A percentile compares a stretch with the other conserved stretches of the same genome.
phyloP scores from a whole-genome alignment of 92 coral and sea anemone genomes.

The Palythoa grandis region DNA sequence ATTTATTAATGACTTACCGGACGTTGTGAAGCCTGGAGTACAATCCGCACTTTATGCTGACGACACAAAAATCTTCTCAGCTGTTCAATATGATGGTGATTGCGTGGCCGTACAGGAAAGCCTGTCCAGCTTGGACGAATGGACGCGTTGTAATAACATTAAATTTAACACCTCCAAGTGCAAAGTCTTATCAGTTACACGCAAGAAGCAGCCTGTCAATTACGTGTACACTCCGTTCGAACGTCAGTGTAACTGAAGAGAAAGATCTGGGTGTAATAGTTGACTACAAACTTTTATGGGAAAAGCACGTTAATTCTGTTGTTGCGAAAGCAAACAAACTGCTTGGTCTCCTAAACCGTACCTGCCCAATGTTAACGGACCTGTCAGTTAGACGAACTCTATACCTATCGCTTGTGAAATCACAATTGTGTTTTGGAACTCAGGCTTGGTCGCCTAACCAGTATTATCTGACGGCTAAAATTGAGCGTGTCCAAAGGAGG shows the following conservation, averaged over 20 bases:
- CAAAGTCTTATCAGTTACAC: constrained; percentile 41
- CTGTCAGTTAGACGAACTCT: too few relatives aligned
- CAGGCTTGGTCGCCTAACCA: too few relatives aligned
- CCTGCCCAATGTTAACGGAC: too few relatives aligned
- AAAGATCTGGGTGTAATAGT: not conserved
- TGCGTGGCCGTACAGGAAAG: constrained; percentile 21
- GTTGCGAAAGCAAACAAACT: too few relatives aligned
- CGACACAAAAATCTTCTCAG: constrained; percentile 25
- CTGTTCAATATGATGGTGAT: constrained; percentile 1
- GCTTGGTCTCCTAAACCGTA: too few relatives aligned
- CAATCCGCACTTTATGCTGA: constrained; percentile 43
- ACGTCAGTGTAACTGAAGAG: not conserved
- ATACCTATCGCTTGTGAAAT: too few relatives aligned
- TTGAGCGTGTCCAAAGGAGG: too few relatives aligned
- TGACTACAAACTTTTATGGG: too few relatives aligned
- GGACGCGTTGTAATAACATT: constrained; percentile 28
- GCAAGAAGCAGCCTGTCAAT: constrained; percentile 31
- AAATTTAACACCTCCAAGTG: constrained; percentile 22
- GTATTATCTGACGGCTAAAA: too few relatives aligned
- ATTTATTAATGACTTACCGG: constrained; percentile 31
- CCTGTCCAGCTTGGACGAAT: constrained; percentile 23
- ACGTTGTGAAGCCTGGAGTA: constrained; percentile 21
- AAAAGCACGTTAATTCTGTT: too few relatives aligned
- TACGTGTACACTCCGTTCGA: too few relatives aligned
- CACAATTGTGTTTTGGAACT: too few relatives aligned